Percentiles rank a stretch among this genome's conserved stretches.
Conservation (phyloP, 2,888 invertebrate species). For the Microctonus aethiopoides region DNA sequence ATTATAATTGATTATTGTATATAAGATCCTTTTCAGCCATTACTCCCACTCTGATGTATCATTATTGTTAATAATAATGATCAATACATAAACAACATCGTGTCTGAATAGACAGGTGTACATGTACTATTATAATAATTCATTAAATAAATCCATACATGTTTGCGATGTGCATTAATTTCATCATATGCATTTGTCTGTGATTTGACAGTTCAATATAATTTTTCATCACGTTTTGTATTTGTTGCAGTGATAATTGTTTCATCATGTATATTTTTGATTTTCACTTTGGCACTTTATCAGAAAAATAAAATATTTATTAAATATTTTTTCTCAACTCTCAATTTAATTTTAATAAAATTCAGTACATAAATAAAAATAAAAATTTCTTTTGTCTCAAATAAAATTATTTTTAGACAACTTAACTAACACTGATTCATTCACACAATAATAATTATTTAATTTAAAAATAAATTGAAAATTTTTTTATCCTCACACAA, state of each 20-base stretch:
- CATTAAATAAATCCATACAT: neutral
- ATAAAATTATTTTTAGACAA: neutral
- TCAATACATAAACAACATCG: neutral
- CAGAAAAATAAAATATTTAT: too few relatives aligned
- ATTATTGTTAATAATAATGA: neutral
- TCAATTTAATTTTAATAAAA: neutral
- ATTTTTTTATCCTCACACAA: too few relatives aligned
- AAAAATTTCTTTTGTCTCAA: too few relatives aligned
- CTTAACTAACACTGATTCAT: neutral
- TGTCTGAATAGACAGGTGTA: too few relatives aligned
- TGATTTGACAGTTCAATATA: neutral
- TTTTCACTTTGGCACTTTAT: neutral
- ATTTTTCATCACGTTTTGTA: neutral
- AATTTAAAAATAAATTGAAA: too few relatives aligned
- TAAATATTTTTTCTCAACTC: neutral
- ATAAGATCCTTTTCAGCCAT: neutral
- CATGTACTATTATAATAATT: too few relatives aligned
- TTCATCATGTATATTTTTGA: too few relatives aligned
- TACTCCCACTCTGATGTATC: neutral
- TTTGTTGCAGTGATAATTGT: too few relatives aligned
- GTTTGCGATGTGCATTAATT: neutral
- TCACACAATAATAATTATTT: neutral
- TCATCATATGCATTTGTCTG: neutral
- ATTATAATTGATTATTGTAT: neutral
- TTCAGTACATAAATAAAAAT: too few relatives aligned